Percentiles rank a stretch among this genome's conserved stretches.
Evolutionary conservation across 2,888 invertebrate genomes (phyloP).

Genomic region (Dynastes tityus): DNA sequence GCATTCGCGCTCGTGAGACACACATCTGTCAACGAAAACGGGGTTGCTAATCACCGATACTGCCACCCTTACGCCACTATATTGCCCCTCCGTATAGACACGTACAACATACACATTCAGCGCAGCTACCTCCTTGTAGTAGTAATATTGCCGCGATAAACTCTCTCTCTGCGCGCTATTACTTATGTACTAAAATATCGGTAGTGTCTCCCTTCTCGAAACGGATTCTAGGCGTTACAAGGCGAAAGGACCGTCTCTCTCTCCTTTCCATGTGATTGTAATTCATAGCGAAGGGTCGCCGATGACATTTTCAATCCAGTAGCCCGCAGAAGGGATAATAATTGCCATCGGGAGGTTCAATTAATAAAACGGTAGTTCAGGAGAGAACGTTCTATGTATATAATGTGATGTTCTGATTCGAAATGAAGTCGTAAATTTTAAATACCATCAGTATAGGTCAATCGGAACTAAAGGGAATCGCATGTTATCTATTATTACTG

Average conservation of each 20-base stretch:
- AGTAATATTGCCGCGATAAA: conserved; percentile 32
- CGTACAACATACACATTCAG: not conserved
- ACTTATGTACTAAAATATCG: conserved; percentile 29
- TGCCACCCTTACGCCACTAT: conserved; percentile 11
- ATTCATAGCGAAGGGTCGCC: conserved; percentile 40
- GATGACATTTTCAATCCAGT: conserved; percentile 37
- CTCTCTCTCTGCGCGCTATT: conserved; percentile 22
- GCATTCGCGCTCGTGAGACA: conserved; percentile 42
- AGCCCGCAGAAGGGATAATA: conserved; percentile 38
- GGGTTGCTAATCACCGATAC: conserved; percentile 40
- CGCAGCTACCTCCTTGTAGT: not conserved
- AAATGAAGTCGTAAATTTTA: too few species aligned
- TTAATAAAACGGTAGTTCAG: conserved; percentile 23
- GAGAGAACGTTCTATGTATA: too few species aligned
- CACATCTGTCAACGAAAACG: conserved; percentile 42
- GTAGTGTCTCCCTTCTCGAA: not conserved
- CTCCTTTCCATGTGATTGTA: conserved; percentile 8
- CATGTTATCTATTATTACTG: too few species aligned
- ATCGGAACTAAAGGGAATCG: too few species aligned
- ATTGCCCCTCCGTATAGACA: not conserved
- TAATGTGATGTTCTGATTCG: too few species aligned
- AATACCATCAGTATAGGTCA: too few species aligned
- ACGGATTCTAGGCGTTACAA: not conserved
- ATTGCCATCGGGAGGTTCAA: conserved; percentile 19
- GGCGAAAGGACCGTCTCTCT: conserved; percentile 5